Evolutionary conservation across 2,888 invertebrate species (phyloP).

Genomic region (Microplitis deprimator): DNA sequence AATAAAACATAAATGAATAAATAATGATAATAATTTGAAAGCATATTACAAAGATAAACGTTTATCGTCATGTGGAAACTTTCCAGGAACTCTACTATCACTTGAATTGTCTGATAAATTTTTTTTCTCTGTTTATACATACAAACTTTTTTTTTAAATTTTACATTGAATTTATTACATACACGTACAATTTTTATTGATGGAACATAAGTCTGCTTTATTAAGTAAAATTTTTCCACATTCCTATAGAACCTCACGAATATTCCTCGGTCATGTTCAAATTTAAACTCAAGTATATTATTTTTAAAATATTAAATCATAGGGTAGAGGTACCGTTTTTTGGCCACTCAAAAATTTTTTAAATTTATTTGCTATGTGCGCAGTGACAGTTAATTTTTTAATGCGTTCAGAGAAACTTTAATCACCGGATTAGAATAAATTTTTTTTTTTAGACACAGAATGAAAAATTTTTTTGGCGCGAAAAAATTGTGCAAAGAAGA

Average conservation of each 20-base stretch:
- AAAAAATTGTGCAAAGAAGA: too few relatives aligned
- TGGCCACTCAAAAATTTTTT: too few relatives aligned
- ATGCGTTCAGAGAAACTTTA: too few relatives aligned
- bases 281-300: too few relatives aligned
- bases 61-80: background rate
- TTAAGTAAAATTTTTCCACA: background rate
- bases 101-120: conserved; percentile 17
- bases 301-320: too few relatives aligned
- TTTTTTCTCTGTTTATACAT: background rate
- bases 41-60: conserved; percentile 27
- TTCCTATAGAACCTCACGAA: conserved; percentile 6
- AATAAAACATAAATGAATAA: background rate
- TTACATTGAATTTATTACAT: background rate
- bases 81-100: conserved; percentile 16
- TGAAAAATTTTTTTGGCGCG: too few relatives aligned
- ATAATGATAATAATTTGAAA: conserved; percentile 24
- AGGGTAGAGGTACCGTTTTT: too few relatives aligned
- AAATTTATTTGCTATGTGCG: too few relatives aligned
- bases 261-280: background rate
- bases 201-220: background rate
- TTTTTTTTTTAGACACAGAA: background rate
- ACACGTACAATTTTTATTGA: background rate
- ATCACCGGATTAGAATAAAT: background rate
- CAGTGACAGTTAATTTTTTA: too few relatives aligned
- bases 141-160: background rate